Evolutionary conservation across 1,140 invertebrate genomes (phyloP).

Genomic region (Mercenaria mercenaria): DNA sequence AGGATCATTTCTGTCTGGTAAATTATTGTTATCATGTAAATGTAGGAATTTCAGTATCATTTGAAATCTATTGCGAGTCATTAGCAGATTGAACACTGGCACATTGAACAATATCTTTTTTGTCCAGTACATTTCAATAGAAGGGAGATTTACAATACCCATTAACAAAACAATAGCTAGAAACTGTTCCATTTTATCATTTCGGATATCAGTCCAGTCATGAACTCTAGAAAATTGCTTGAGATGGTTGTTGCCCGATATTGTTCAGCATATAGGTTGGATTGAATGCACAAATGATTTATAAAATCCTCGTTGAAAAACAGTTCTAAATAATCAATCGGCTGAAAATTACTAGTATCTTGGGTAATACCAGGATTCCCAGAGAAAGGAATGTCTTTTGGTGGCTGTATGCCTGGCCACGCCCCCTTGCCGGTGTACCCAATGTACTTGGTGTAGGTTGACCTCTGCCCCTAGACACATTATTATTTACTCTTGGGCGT

Average conservation of each 20-base stretch:
- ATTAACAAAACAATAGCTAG: constrained; percentile 18
- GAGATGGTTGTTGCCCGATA: constrained; percentile 16
- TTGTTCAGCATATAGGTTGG: constrained; percentile 40
- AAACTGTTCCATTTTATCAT: constrained; percentile 38
- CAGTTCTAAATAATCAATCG: constrained; percentile 44
- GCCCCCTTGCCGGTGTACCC: constrained; percentile 38
- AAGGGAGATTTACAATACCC: constrained; percentile 29
- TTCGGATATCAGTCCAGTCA: constrained; percentile 36
- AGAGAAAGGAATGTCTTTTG: too few relatives aligned
- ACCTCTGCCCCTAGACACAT: constrained; percentile 28
- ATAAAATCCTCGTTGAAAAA: constrained; percentile 32
- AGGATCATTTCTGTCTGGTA: constrained; percentile 28
- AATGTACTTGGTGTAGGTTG: constrained; percentile 35
- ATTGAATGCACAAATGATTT: too few relatives aligned
- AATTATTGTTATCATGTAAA: constrained; percentile 29
- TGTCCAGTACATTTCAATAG: too few relatives aligned
- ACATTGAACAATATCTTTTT: too few relatives aligned
- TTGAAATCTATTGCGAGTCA: constrained; percentile 17
- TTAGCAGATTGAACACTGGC: too few relatives aligned
- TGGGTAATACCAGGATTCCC: too few relatives aligned
- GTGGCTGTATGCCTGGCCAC: constrained; percentile 24
- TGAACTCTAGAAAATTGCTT: constrained; percentile 44
- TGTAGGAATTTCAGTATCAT: constrained; percentile 35
- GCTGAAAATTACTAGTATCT: constrained; percentile 39
- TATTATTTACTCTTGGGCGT: too few relatives aligned